Percentiles rank a stretch among this genome's conserved stretches.
Evolutionary conservation across 2,113 vertebrate genomes (phyloP).

Genomic region (Panthera leo): DNA sequence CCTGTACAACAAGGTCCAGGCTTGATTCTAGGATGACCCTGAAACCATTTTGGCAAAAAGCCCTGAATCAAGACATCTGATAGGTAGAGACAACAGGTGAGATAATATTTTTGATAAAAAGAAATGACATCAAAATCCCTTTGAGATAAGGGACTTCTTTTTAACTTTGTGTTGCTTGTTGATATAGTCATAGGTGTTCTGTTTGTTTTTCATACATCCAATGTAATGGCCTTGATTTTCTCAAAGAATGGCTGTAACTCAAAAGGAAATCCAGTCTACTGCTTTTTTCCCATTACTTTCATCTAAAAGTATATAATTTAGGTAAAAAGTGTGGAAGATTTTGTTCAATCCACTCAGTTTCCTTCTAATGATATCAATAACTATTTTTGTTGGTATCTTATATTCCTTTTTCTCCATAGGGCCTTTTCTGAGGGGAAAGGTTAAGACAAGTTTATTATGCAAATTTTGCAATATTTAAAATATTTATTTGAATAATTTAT

Average conservation of each 20-base stretch:
- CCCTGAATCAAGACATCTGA: not conserved
- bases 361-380: not conserved
- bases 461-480: constrained; percentile 1
- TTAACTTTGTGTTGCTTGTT: not conserved
- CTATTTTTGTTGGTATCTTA: not conserved
- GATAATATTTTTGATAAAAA: constrained; percentile 26
- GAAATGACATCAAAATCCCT: not conserved
- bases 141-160: not conserved
- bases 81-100: not conserved
- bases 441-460: not conserved
- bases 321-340: not conserved
- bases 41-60: not conserved
- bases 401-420: not conserved
- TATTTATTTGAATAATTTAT: not conserved
- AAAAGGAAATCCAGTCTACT: not conserved
- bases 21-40: constrained; percentile 48
- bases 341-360: not conserved
- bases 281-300: not conserved
- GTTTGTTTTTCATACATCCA: not conserved
- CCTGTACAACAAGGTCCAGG: constrained; percentile 56
- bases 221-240: not conserved
- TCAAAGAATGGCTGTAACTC: not conserved
- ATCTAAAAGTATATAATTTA: not conserved
- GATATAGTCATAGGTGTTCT: not conserved
- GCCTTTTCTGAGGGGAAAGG: not conserved